A percentile compares a stretch with the other conserved stretches of the same genome.
Conservation (phyloP, 2,113 vertebrate genomes). For the Bos indicus region DNA sequence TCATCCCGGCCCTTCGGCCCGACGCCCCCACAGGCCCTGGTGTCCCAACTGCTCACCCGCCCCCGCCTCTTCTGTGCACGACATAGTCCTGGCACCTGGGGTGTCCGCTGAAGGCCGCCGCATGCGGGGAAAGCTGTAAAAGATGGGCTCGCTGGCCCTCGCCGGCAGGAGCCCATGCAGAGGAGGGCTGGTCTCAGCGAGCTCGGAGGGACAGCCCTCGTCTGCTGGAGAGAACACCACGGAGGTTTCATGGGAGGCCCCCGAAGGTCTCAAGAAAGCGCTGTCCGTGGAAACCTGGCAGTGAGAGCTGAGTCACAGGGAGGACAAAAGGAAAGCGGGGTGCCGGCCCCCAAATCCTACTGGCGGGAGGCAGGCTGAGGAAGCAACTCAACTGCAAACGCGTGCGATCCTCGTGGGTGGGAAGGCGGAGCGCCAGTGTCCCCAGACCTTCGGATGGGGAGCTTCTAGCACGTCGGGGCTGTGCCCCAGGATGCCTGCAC, state of each 20-base stretch:
- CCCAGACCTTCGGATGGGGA: accelerated
- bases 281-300: background rate
- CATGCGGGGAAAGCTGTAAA: no score
- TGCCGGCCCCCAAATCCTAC: background rate
- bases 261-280: background rate
- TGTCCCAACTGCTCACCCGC: background rate
- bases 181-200: background rate
- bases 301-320: background rate
- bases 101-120: background rate
- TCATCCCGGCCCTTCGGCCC: background rate
- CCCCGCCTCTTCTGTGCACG: background rate
- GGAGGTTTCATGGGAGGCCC: background rate
- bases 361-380: background rate
- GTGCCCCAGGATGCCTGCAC: accelerated
- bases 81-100: no score
- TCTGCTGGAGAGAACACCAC: background rate
- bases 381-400: background rate
- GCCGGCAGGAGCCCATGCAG: background rate
- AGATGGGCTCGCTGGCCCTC: accelerated
- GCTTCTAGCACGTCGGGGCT: accelerated
- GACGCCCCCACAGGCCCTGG: background rate
- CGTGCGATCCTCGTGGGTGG: accelerated
- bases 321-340: background rate
- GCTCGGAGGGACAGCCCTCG: no score
- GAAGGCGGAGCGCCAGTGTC: accelerated